These are phyloP conservation scores for Echinops telfairi DNA, from an alignment of 2,113 vertebrate species.

Conservation along the genomic window DNA sequence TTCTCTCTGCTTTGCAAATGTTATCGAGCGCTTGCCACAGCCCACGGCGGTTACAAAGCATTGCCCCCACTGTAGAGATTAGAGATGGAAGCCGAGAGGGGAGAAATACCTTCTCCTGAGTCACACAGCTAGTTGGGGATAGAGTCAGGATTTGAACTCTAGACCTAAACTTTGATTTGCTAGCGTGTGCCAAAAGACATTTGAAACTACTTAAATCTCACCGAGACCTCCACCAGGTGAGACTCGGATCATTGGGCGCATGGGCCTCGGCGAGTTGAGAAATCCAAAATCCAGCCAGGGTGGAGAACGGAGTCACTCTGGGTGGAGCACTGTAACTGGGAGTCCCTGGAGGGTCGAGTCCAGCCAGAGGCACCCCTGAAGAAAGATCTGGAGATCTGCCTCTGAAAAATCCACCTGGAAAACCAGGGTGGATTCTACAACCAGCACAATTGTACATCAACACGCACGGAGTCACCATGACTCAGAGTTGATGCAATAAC, in stretches of 20 bases:
- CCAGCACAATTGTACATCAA: background rate
- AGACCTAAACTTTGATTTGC: background rate
- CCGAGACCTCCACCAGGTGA: background rate
- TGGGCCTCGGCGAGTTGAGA: background rate
- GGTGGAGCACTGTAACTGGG: background rate
- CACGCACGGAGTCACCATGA: background rate
- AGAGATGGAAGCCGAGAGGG: background rate
- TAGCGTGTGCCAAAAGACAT: conserved; percentile 1
- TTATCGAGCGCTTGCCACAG: background rate
- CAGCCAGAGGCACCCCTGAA: background rate
- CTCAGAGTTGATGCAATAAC: background rate
- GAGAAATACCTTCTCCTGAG: background rate
- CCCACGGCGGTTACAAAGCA: background rate
- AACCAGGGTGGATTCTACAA: too few species aligned
- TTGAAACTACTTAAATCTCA: background rate
- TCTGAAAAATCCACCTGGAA: background rate
- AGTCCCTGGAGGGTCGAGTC: background rate
- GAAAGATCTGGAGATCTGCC: background rate
- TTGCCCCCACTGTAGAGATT: background rate
- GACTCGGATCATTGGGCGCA: background rate
- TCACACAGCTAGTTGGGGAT: background rate
- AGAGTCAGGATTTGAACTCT: background rate
- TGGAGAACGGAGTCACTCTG: background rate
- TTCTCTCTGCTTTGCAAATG: conserved; percentile 51
- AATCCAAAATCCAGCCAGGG: background rate